phyloP scores from a whole-genome alignment of 2,113 vertebrate genomes.

The Calidris pugnax region DNA sequence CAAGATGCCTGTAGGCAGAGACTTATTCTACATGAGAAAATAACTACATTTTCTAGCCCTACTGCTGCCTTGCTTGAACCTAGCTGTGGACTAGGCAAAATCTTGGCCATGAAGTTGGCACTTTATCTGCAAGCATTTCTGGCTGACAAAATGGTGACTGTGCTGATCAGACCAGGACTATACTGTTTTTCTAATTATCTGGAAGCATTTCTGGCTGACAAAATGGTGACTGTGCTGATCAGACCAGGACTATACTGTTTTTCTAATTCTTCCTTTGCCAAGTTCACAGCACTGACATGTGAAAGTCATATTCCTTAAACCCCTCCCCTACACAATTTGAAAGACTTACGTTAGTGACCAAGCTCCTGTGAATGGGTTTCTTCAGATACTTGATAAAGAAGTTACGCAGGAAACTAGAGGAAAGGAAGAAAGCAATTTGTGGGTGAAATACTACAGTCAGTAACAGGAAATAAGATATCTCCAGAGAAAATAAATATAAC shows the following conservation, averaged over 20 bases:
- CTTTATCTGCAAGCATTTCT: not conserved
- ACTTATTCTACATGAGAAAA: not conserved
- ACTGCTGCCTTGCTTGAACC: not conserved
- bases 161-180: not conserved
- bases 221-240: not conserved
- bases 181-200: not conserved
- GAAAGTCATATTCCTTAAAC: not conserved
- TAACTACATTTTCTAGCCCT: not conserved
- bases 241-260: not conserved
- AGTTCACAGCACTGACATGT: not conserved
- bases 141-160: not conserved
- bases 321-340: not conserved
- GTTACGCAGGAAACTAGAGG: slow-evolving; percentile 68
- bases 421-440: not conserved
- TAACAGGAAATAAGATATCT: not conserved
- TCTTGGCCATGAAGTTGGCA: not conserved
- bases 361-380: slow-evolving; percentile 68
- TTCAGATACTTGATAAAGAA: slow-evolving; percentile 73
- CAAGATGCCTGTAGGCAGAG: not conserved
- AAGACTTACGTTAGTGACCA: slow-evolving; percentile 72
- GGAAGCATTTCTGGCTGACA: not conserved
- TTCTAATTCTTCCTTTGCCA: not conserved
- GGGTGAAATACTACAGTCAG: not conserved
- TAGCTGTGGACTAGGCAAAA: not conserved
- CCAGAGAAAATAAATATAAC: not conserved